Conservation (phyloP, 2,888 invertebrate genomes). For the Magallana nippona region DNA sequence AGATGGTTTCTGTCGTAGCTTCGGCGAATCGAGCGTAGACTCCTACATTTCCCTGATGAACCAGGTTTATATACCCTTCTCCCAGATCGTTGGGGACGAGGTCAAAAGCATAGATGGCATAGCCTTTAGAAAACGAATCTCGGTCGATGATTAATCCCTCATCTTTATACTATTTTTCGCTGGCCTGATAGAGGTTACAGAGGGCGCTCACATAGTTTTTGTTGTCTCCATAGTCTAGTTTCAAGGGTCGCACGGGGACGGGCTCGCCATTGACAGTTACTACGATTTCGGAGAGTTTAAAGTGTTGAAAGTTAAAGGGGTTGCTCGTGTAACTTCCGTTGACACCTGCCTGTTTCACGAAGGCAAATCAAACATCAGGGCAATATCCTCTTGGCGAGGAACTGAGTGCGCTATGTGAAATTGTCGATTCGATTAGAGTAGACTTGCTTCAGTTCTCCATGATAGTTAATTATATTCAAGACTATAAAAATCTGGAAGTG, state of each 20-base stretch:
- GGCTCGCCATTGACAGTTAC: constrained; percentile 38
- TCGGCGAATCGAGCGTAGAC: constrained; percentile 33
- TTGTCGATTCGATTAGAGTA: too few relatives aligned
- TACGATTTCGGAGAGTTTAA: constrained; percentile 23
- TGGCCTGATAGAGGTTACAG: constrained; percentile 34
- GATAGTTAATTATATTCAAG: too few relatives aligned
- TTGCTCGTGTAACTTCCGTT: constrained; percentile 36
- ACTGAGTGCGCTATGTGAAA: too few relatives aligned
- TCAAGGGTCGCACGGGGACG: constrained; percentile 34
- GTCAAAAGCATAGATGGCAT: constrained; percentile 34
- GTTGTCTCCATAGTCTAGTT: constrained; percentile 41
- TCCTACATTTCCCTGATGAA: constrained; percentile 39
- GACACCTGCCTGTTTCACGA: constrained; percentile 32
- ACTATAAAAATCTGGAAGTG: too few relatives aligned
- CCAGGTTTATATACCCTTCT: constrained; percentile 41
- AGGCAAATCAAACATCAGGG: too few relatives aligned
- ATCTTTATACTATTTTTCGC: constrained; percentile 44
- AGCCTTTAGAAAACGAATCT: constrained; percentile 38
- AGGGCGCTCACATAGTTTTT: constrained; percentile 40
- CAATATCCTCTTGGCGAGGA: too few relatives aligned
- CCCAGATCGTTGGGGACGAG: constrained; percentile 37
- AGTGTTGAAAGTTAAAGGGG: constrained; percentile 45
- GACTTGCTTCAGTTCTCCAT: too few relatives aligned
- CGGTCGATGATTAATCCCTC: constrained; percentile 28
- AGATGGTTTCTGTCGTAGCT: constrained; percentile 39